Evolutionary conservation across 1,140 invertebrate species (phyloP).

Genomic region (Oryzaephilus surinamensis): DNA sequence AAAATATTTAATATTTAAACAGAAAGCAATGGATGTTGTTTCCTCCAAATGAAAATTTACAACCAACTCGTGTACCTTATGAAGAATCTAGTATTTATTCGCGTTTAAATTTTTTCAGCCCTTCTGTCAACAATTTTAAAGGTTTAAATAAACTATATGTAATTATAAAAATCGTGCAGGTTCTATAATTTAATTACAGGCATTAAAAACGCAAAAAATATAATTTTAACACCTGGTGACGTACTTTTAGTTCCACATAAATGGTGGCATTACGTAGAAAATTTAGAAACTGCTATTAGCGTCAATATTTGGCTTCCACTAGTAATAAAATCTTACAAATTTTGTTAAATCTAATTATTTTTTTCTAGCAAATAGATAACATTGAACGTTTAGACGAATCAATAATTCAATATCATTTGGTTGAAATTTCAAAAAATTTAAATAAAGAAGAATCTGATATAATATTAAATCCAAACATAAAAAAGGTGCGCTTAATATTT

Average conservation of each 20-base stretch:
- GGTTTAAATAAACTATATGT: neutral
- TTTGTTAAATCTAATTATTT: no score
- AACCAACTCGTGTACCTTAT: constrained; percentile 82
- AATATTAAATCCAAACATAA: no score
- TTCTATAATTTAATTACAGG: no score
- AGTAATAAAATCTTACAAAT: no score
- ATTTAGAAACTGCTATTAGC: constrained; percentile 60
- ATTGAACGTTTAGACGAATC: no score
- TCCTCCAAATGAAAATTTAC: constrained; percentile 63
- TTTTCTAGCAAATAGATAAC: no score
- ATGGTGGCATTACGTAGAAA: constrained; percentile 97
- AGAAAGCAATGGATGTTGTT: constrained; percentile 93
- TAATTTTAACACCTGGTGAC: constrained; percentile 71
- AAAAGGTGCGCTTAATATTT: no score
- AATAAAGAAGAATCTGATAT: no score
- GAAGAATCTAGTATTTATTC: constrained; percentile 96
- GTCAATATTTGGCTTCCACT: constrained; percentile 83
- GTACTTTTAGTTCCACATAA: constrained; percentile 77
- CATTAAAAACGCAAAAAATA: constrained; percentile 42
- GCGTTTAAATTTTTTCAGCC: constrained; percentile 65
- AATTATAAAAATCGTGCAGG: constrained; percentile 1
- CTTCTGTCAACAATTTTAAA: constrained; percentile 22
- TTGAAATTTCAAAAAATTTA: no score
- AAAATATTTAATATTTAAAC: neutral
- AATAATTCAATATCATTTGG: no score